Evolutionary conservation across 2,888 invertebrate species (phyloP), one percentile per base, ranked within the genome.

Genomic region (Incurvaria masculella): DNA sequence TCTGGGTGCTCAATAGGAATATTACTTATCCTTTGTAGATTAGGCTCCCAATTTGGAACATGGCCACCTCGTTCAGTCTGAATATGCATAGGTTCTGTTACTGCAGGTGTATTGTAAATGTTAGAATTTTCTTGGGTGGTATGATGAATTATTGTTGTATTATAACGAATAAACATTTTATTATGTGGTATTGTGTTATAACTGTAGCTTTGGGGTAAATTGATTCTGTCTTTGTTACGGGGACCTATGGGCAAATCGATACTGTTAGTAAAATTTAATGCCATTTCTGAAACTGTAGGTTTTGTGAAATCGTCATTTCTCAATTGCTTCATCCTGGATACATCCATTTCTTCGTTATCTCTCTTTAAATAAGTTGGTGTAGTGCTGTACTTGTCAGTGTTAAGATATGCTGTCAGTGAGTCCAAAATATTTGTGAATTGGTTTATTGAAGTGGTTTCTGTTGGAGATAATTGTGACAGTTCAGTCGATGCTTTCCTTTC

Each of bases 31-130:
- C n/a, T n/a, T n/a, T n/a, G n/a, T n/a, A n/a, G n/a, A n/a, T n/a
- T n/a, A n/a, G n/a, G n/a, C n/a, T n/a, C n/a, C n/a, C n/a, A n/a
- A n/a, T n/a, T n/a, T n/a, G n/a, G n/a, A n/a, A n/a, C n/a, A n/a
- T n/a, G n/a, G n/a, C n/a, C n/a, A n/a, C n/a, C n/a, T n/a, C n/a
- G n/a, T n/a, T n/a, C n/a, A n/a, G n/a, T n/a, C n/a, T n/a, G n/a
- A n/a, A n/a, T n/a, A 23, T 23, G 10, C 10, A 10, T 23, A 10
- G 23, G 23, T 5, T 33, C 14, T 6, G 53, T 53, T 5, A 47
- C 45, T 20, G 52, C 49, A 2, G 53, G 47, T 23, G 55, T 52
- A 1, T 66, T 63, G 45, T 59, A 65, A 55, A 69, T 76, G 49
- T 72, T 69, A 14, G 75, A 53, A 52, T 76, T 6, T 14, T 33